Base-by-base conservation (phyloP, 1,140 invertebrate species). In the Drosophila rufa region DNA sequence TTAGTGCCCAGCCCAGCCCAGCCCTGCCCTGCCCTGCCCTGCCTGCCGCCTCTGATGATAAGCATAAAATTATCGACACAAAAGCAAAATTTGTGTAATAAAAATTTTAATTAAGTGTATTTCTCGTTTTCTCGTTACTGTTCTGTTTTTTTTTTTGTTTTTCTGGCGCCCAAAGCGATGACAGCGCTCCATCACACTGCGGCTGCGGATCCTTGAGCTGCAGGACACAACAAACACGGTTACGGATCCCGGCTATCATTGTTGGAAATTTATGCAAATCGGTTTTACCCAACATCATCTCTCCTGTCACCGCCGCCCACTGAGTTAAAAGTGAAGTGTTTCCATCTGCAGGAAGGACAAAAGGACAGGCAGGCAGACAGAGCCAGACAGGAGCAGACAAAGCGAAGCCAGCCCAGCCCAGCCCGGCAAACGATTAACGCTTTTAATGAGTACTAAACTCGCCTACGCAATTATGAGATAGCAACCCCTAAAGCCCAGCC, bases 21-120 rank as follows among this genome's bases (percentile, higher is more conserved):
- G 8, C 15, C n/a, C n/a, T n/a, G n/a, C n/a, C n/a, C n/a, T n/a
- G n/a, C n/a, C 4, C 22, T 3, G 22, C 22, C 30, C 59, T 50
- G 46, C 51, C 75, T 76, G 36, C 56, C 50, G 50, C 51, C 46
- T 51, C 50, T 69, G 78, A 89, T 90, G 85, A 89, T 89, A 90
- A 89, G 84, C 81, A 90, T 81, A 89, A 89, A 84, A 89, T 89
- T 90, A 89, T 89, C 81, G 84, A 85, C 85, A 89, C 84, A 75
- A 89, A 84, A 75, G 80, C 79, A 58, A 82, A 81, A 83, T 87
- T 78, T 75, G 62, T 75, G 84, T 80, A 89, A 80, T 84, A 90
- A 90, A 90, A 69, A 68, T 59, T 64, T 70, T 56, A 59, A 68
- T 59, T 75, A 68, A 74, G 46, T 75, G 50, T 62, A 53, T 75